Evolutionary conservation across 2,888 invertebrate genomes (phyloP).

Genomic region (Chorisops tibialis): DNA sequence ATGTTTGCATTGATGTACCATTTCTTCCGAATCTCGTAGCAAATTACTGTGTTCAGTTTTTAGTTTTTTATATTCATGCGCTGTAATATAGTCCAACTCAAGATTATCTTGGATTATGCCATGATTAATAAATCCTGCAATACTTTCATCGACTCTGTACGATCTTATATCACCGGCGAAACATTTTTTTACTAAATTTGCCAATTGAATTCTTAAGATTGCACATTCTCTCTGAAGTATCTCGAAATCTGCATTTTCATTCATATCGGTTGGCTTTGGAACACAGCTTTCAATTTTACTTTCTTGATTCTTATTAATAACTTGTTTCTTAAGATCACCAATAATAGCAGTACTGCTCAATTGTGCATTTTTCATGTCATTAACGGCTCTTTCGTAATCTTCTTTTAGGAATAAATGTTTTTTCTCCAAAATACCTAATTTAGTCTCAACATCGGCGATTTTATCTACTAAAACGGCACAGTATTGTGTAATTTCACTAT

Average conservation of each 20-base stretch:
- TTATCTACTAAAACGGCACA: constrained; percentile 42
- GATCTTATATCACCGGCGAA: constrained; percentile 37
- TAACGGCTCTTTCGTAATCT: constrained; percentile 45
- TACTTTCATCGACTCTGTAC: constrained; percentile 14
- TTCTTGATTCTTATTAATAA: constrained; percentile 35
- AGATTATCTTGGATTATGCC: constrained; percentile 47
- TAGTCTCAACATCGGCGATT: constrained; percentile 38
- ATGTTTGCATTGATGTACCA: constrained; percentile 42
- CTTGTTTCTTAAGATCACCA: constrained; percentile 38
- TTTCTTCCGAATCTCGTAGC: constrained; percentile 36
- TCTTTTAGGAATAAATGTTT: constrained; percentile 44
- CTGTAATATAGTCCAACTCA: constrained; percentile 45
- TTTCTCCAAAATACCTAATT: constrained; percentile 39
- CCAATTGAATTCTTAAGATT: constrained; percentile 43
- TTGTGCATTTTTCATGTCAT: constrained; percentile 39
- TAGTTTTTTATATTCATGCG: constrained; percentile 43
- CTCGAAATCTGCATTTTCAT: constrained; percentile 7
- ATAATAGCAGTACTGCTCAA: constrained; percentile 40
- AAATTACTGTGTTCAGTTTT: constrained; percentile 36
- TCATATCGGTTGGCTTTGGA: not conserved
- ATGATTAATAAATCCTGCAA: constrained; percentile 38
- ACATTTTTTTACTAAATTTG: constrained; percentile 40
- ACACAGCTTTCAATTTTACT: not conserved
- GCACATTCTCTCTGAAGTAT: constrained; percentile 41
- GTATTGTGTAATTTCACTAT: constrained; percentile 39